Percentiles rank a stretch among this genome's conserved stretches.
Evolutionary conservation across 1,140 invertebrate genomes (phyloP).

Genomic region (Holotrichia oblita): DNA sequence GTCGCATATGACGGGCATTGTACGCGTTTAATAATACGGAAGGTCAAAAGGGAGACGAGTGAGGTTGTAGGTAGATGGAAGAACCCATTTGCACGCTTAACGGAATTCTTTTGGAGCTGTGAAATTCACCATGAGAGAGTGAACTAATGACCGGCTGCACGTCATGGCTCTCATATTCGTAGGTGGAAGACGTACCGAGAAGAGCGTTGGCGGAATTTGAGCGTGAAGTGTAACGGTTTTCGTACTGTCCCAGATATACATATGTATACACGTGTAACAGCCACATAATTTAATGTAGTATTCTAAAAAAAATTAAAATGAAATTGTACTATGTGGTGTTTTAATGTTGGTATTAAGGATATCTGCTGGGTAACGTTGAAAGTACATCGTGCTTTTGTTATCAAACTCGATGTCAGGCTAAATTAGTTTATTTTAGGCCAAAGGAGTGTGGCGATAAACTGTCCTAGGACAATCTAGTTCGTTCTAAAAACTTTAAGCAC

Average conservation of each 20-base stretch:
- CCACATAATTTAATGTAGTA: too few species aligned
- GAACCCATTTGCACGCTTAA: slow-evolving; percentile 23
- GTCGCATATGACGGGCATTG: not conserved
- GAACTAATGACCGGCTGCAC: slow-evolving; percentile 6
- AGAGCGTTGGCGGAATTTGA: not conserved
- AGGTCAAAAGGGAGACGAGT: not conserved
- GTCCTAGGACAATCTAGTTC: too few species aligned
- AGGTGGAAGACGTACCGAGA: not conserved
- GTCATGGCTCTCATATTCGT: not conserved
- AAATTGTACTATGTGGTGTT: not conserved
- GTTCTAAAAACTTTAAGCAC: too few species aligned
- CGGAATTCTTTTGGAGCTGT: slow-evolving; percentile 17
- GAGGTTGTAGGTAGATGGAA: slow-evolving; percentile 15
- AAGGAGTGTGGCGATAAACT: too few species aligned
- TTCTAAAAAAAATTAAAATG: not conserved
- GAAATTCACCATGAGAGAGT: slow-evolving; percentile 10
- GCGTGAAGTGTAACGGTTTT: slow-evolving; percentile 3
- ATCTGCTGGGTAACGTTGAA: too few species aligned
- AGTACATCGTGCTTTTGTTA: too few species aligned
- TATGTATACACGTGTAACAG: not conserved
- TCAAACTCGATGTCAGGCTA: too few species aligned
- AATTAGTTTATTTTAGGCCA: too few species aligned
- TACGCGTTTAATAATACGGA: slow-evolving; percentile 3
- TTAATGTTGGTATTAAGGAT: too few species aligned
- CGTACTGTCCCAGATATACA: not conserved